These are phyloP conservation scores for Entosphenus tridentatus DNA, from an alignment of 2,113 vertebrate genomes.

Conservation along the genomic window DNA sequence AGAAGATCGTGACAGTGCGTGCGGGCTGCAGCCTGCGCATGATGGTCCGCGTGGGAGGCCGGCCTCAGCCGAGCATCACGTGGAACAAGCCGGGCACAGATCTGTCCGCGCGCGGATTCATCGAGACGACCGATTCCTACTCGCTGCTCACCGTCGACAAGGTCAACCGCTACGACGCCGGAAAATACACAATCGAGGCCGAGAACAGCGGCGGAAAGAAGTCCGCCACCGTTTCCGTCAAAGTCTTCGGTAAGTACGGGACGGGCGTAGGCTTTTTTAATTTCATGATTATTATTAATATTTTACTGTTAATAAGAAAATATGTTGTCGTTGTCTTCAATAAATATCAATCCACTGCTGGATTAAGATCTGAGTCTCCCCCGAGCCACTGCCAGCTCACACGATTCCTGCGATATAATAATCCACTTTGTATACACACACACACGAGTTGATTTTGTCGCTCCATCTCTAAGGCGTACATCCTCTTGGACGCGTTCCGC, in stretches of 20 bases:
- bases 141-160: slow-evolving; percentile 72
- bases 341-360: no score
- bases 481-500: no score
- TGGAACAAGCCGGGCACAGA: slow-evolving; percentile 74
- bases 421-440: no score
- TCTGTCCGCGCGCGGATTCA: slow-evolving; percentile 57
- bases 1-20: slow-evolving; percentile 70
- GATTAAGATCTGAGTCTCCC: no score
- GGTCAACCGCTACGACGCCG: slow-evolving; percentile 83
- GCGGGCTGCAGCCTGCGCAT: slow-evolving; percentile 60
- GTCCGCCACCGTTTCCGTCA: slow-evolving; percentile 65
- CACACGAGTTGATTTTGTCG: no score
- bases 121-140: slow-evolving; percentile 55
- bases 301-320: no score
- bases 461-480: no score
- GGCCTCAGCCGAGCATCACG: slow-evolving; percentile 49
- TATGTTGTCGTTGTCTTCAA: no score
- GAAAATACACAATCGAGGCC: slow-evolving; percentile 68
- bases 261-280: no score
- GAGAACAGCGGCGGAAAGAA: slow-evolving; percentile 89
- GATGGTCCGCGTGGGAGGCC: slow-evolving; percentile 53
- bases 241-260: slow-evolving; percentile 56
- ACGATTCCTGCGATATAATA: no score
- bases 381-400: no score
- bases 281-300: no score